Conservation (phyloP, 2,113 vertebrate species). For the Dasypus novemcinctus region DNA sequence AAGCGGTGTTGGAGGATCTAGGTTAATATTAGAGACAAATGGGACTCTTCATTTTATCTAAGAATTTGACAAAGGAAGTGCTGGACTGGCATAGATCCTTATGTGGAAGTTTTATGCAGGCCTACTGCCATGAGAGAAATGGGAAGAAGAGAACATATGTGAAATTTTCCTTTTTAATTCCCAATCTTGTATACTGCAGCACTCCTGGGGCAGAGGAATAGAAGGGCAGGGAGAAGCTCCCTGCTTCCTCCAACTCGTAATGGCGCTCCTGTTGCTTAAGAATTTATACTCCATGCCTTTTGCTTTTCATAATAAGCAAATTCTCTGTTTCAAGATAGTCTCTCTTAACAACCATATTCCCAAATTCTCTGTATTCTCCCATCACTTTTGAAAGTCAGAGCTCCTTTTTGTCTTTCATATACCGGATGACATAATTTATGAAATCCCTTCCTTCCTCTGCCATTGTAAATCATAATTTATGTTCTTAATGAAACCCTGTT, state of each 20-base stretch:
- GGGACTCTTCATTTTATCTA: not conserved
- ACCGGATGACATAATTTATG: not conserved
- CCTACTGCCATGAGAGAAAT: not conserved
- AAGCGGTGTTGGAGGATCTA: not conserved
- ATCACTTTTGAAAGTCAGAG: not conserved
- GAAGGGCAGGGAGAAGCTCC: not conserved
- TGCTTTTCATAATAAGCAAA: not conserved
- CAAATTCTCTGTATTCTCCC: not conserved
- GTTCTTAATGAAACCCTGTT: not conserved
- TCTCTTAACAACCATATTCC: not conserved
- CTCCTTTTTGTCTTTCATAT: not conserved
- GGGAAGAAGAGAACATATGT: not conserved
- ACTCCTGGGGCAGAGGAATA: not conserved
- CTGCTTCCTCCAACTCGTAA: not conserved
- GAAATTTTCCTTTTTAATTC: not conserved
- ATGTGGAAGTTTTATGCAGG: not conserved
- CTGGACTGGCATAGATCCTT: accelerated
- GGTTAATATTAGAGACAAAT: not conserved
- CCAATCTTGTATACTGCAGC: not conserved
- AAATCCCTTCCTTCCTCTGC: not conserved
- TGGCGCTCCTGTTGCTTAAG: not conserved
- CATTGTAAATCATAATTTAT: not conserved
- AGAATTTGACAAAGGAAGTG: not conserved
- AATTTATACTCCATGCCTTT: not conserved
- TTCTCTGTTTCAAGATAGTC: not conserved